Conservation (phyloP, 2,113 vertebrate genomes). For the Protobothrops flavoviridis region DNA sequence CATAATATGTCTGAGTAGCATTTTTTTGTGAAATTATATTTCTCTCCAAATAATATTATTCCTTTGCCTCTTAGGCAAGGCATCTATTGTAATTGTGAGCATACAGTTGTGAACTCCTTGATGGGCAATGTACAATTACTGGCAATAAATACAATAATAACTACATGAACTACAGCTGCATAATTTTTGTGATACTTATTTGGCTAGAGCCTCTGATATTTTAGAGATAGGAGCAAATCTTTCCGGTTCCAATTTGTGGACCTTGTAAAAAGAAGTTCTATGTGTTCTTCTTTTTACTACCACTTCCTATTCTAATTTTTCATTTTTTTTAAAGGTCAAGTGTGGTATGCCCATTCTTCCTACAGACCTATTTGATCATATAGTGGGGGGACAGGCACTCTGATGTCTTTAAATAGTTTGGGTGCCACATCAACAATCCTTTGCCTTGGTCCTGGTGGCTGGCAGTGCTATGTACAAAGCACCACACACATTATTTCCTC, state of each 20-base stretch:
- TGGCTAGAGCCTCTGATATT: neutral
- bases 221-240: neutral
- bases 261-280: neutral
- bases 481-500: neutral
- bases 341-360: neutral
- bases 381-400: neutral
- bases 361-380: neutral
- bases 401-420: neutral
- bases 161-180: neutral
- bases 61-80: neutral
- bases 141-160: neutral
- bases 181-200: neutral
- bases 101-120: neutral
- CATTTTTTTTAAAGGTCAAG: neutral
- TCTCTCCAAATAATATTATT: neutral
- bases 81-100: neutral
- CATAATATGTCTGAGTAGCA: neutral
- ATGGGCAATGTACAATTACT: neutral
- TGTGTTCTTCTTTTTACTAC: neutral
- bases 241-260: neutral
- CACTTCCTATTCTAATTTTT: neutral
- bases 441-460: neutral
- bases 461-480: neutral
- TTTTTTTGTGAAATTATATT: neutral
- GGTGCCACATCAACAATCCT: neutral